Evolutionary conservation across 2,888 invertebrate genomes (phyloP).

Genomic region (Drosophila antonietae): DNA sequence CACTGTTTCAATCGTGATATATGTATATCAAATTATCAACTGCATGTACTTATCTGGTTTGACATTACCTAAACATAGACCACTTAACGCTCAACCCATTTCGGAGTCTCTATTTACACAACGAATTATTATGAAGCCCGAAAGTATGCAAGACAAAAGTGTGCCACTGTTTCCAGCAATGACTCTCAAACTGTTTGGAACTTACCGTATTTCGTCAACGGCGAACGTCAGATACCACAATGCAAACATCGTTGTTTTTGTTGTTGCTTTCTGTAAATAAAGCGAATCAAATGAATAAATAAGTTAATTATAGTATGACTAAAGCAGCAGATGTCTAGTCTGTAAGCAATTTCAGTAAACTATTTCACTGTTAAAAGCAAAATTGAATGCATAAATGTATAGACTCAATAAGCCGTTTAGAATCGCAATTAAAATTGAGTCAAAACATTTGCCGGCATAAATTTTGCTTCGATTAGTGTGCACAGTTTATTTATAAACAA

Average conservation of each 20-base stretch:
- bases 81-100: too few relatives aligned
- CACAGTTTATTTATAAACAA: conserved; percentile 78
- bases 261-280: conserved; percentile 64
- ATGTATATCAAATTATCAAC: too few relatives aligned
- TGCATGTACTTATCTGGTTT: background rate
- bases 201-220: conserved; percentile 84
- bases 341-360: background rate
- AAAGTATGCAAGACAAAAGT: conserved; percentile 44
- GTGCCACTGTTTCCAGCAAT: background rate
- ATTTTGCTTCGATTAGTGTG: conserved; percentile 38
- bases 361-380: background rate
- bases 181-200: conserved; percentile 44
- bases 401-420: background rate
- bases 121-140: background rate
- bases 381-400: conserved; percentile 3
- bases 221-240: conserved; percentile 84
- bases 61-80: background rate
- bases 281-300: conserved; percentile 17
- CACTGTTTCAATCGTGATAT: too few relatives aligned
- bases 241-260: conserved; percentile 80
- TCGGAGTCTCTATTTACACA: too few relatives aligned
- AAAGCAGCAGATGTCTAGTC: conserved; percentile 5
- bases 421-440: conserved; percentile 7
- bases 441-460: conserved; percentile 24
- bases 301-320: conserved; percentile 31